Evolutionary conservation across 2,113 vertebrate genomes (phyloP).

Genomic region (Gadus chalcogrammus): DNA sequence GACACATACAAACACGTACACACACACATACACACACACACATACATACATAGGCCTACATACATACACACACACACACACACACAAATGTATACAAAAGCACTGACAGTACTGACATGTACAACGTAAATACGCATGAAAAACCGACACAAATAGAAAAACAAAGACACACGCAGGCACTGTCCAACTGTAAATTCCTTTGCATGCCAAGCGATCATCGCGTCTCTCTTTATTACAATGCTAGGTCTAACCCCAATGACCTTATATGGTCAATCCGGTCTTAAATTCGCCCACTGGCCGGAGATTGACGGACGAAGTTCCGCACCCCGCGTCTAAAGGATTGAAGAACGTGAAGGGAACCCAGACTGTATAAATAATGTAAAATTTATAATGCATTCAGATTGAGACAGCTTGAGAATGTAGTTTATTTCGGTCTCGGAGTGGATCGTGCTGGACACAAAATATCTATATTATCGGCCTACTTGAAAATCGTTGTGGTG

Average conservation of each 20-base stretch:
- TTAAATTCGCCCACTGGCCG: constrained; percentile 24
- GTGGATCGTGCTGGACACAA: not conserved
- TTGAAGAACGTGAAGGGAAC: constrained; percentile 6
- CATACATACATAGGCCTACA: not conserved
- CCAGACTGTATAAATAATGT: not conserved
- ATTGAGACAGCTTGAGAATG: constrained; percentile 26
- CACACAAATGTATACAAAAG: constrained; percentile 9
- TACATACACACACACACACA: constrained; percentile 8
- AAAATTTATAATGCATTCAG: not conserved
- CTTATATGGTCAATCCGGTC: constrained; percentile 16
- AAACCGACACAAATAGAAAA: too few relatives aligned
- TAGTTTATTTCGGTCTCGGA: not conserved
- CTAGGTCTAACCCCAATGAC: not conserved
- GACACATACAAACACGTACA: too few relatives aligned
- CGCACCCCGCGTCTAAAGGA: constrained; percentile 4
- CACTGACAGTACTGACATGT: constrained; percentile 15
- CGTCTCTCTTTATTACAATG: constrained; percentile 16
- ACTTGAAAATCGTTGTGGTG: constrained; percentile 29
- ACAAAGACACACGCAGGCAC: not conserved
- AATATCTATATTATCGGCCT: constrained; percentile 18
- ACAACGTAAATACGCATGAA: too few relatives aligned
- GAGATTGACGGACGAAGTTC: constrained; percentile 9
- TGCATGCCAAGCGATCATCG: constrained; percentile 49
- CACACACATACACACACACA: not conserved
- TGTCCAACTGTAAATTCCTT: constrained; percentile 34